Evolutionary conservation across 2,113 vertebrate species (phyloP).

Genomic region (Alligator mississippiensis): DNA sequence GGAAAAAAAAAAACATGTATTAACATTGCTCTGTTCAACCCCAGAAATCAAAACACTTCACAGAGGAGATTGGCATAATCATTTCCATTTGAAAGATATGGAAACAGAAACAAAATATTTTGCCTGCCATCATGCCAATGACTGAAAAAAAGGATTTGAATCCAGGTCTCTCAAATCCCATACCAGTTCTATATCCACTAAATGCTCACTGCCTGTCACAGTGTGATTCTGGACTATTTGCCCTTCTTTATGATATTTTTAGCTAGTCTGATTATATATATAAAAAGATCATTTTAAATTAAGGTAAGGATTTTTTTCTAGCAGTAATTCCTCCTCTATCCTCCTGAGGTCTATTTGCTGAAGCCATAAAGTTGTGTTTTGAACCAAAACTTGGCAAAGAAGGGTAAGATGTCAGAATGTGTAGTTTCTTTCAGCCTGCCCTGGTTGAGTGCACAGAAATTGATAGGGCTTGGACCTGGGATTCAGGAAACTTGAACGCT

Average conservation of each 20-base stretch:
- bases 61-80: no score
- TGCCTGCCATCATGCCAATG: accelerated
- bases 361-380: not conserved
- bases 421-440: not conserved
- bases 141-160: not conserved
- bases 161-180: not conserved
- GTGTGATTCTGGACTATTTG: not conserved
- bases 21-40: not conserved
- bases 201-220: accelerated
- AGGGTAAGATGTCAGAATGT: not conserved
- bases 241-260: not conserved
- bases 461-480: accelerated
- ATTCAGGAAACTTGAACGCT: not conserved
- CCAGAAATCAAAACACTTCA: no score
- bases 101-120: not conserved
- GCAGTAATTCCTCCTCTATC: not conserved
- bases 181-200: accelerated
- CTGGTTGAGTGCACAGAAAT: not conserved
- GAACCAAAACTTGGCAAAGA: not conserved
- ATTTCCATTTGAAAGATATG: not conserved
- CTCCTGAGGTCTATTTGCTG: not conserved
- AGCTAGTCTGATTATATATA: not conserved
- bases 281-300: not conserved
- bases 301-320: not conserved
- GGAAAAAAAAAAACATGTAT: accelerated